These are phyloP conservation scores for Drosophila pseudoobscura DNA, from an alignment of 1,140 invertebrate genomes.

Conservation along the genomic window DNA sequence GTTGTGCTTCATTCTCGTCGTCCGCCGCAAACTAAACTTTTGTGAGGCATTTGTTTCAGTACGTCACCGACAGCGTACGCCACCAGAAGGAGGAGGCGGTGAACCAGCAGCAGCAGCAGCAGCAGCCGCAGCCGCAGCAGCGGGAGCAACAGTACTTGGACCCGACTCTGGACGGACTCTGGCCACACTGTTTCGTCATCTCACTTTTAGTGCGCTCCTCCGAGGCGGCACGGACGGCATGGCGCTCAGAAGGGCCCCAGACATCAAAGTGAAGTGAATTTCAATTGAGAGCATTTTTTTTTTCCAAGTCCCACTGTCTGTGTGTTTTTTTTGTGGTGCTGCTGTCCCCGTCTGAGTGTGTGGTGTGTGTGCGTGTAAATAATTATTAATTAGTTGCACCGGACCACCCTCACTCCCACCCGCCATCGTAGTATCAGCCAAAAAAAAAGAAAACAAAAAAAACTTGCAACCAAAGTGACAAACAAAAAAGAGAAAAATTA, in stretches of 20 bases:
- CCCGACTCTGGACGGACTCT: slow-evolving; percentile 32
- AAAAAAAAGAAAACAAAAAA: too few relatives aligned
- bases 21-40: slow-evolving; percentile 61
- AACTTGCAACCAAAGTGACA: slow-evolving; percentile 12
- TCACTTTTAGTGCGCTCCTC: background rate
- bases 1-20: slow-evolving; percentile 21
- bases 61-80: slow-evolving; percentile 78
- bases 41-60: slow-evolving; percentile 72
- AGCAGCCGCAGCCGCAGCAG: slow-evolving; percentile 6
- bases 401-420: slow-evolving; percentile 13
- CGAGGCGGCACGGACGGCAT: too few relatives aligned
- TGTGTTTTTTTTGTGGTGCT: slow-evolving; percentile 36
- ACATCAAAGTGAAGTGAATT: slow-evolving; percentile 51
- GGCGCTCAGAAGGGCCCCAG: background rate
- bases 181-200: slow-evolving; percentile 26
- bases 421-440: too few relatives aligned
- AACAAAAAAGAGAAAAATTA: slow-evolving; percentile 47
- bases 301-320: slow-evolving; percentile 17
- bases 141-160: background rate
- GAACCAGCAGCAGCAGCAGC: slow-evolving; percentile 11
- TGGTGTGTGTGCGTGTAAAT: slow-evolving; percentile 31
- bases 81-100: slow-evolving; percentile 79
- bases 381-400: slow-evolving; percentile 69
- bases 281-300: slow-evolving; percentile 44
- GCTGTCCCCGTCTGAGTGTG: slow-evolving; percentile 10